A percentile compares a stretch with the other conserved stretches of the same genome.
These are phyloP conservation scores for Petrocephalus schoutedeni DNA, from an alignment of 2,797 vertebrate species.

Conservation along the genomic window DNA sequence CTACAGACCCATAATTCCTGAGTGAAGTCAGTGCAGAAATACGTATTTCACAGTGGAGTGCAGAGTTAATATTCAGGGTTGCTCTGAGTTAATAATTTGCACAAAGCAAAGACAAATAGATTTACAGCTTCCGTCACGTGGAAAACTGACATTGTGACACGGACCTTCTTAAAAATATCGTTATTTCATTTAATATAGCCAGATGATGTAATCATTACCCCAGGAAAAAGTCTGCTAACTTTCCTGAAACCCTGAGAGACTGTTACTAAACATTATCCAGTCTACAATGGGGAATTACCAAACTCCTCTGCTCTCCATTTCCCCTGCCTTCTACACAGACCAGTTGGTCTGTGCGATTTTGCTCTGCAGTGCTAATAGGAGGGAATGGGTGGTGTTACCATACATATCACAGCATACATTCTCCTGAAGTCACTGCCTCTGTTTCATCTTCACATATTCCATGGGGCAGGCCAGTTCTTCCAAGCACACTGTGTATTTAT, in stretches of 20 bases:
- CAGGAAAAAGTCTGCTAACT: neutral
- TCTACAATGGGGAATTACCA: conserved; percentile 62
- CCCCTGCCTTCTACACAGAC: conserved; percentile 83
- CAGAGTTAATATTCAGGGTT: conserved; percentile 4
- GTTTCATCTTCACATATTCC: neutral
- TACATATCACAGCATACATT: neutral
- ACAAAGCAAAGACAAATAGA: neutral
- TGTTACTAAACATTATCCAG: neutral
- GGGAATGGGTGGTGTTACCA: neutral
- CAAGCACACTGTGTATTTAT: neutral
- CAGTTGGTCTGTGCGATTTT: conserved; percentile 80
- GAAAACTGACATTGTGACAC: neutral
- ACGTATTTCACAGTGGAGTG: neutral
- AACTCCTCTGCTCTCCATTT: conserved; percentile 83
- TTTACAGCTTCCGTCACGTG: neutral
- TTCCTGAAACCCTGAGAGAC: neutral
- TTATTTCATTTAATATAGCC: neutral
- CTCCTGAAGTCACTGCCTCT: neutral
- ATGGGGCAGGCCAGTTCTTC: neutral
- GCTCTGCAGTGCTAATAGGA: conserved; percentile 61
- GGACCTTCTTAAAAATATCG: neutral
- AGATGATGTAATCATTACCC: neutral
- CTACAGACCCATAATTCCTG: conserved; percentile 5
- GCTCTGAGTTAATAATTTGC: conserved; percentile 29
- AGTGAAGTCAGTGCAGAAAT: neutral